Evolutionary conservation across 2,113 vertebrate species (phyloP).

Genomic region (Peromyscus maniculatus): DNA sequence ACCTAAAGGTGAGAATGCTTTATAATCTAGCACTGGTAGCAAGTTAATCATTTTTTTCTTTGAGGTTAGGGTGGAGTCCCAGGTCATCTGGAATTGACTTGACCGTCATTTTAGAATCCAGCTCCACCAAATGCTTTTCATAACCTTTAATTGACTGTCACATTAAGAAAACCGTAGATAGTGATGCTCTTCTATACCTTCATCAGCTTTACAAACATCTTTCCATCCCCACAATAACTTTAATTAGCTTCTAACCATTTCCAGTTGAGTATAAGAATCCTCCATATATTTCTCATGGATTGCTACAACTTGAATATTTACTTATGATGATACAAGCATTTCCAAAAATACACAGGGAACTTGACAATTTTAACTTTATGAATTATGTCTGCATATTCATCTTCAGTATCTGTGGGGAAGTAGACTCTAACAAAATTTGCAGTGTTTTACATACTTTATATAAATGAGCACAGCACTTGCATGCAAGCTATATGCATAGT

Average conservation of each 20-base stretch:
- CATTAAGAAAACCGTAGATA: neutral
- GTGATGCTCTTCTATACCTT: rapidly evolving
- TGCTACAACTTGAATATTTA: neutral
- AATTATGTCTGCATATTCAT: neutral
- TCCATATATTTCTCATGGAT: neutral
- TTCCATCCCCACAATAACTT: neutral
- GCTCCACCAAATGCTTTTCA: neutral
- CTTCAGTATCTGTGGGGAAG: neutral
- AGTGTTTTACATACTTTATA: neutral
- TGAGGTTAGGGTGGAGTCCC: neutral
- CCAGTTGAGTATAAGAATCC: neutral
- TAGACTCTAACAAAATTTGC: neutral
- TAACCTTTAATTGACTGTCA: neutral
- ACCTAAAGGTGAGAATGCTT: neutral
- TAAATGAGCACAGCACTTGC: neutral
- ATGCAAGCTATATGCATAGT: neutral
- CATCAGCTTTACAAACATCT: neutral
- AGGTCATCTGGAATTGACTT: neutral
- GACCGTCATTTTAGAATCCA: neutral
- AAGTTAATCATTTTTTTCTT: neutral
- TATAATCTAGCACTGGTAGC: neutral
- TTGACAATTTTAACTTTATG: neutral
- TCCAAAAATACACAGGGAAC: neutral
- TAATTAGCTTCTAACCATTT: neutral
- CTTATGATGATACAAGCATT: neutral